Base-by-base conservation (phyloP, 2,888 invertebrate genomes). In the Ormyrus thymus region DNA sequence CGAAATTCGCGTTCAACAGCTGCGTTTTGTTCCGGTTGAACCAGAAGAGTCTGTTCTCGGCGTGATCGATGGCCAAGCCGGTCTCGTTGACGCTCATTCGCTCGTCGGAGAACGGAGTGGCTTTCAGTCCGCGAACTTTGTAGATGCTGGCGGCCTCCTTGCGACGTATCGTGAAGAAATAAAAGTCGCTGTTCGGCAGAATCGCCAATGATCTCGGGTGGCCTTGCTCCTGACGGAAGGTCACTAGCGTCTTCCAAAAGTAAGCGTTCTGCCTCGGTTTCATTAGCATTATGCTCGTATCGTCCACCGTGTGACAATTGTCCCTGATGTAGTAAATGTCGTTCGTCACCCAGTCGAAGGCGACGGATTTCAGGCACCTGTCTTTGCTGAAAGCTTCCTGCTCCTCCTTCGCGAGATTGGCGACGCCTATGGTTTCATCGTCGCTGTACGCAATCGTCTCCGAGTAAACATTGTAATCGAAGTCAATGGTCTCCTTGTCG, bases 311-410 rank as follows among this genome's bases (percentile, higher is more conserved):
- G 8, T 11, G 6, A 15, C 65, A 64, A 15, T 64, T 80, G 45
- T 77, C 80, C 50, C n/a, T 56, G 0, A 70, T 15, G 61, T 77
- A 77, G n/a, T 76, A 69, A 7, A 80, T 15, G 9, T 80, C 80
- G 43, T 68, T 58, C 7, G 73, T 76, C 0, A 73, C 64, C 80
- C 80, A 80, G 45, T 80, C 76, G 48, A 46, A 76, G 7, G 76
- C 53, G 0, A 80, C 48, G 6, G 56, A 9, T 9, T 62, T 76
- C 11, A 79, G 50, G 13, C 76, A 79, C 7, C 10, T 62, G n/a
- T 68, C 62, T 1, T 64, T n/a, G 0, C 6, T 5, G 68, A 76
- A 73, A 8, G 50, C 72, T 6, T 68, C 55, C 2, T 48, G 46
- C 1, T 69, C 76, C 6, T 58, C 50, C 0, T n/a, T 11, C 15